Evolutionary conservation across 92 coral and sea anemone genomes (phyloP).

Genomic region (Blastomussa wellsi): DNA sequence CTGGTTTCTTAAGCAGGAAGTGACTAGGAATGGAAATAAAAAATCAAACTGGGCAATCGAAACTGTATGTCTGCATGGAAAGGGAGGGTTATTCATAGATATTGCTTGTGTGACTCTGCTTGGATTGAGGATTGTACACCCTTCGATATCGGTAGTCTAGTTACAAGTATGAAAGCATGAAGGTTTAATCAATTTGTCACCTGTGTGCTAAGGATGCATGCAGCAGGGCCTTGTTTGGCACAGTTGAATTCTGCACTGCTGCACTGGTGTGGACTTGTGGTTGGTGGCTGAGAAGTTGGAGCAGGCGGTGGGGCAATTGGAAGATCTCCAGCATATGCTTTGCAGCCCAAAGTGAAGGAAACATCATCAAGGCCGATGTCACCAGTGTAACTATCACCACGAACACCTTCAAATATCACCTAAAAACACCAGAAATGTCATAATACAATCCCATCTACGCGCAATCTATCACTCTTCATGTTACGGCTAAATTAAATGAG

Average conservation of each 20-base stretch:
- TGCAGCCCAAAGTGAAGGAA: slow-evolving; percentile 82
- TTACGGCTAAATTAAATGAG: not conserved
- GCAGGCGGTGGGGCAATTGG: slow-evolving; percentile 79
- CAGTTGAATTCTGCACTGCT: slow-evolving; percentile 93
- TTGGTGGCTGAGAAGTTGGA: slow-evolving; percentile 70
- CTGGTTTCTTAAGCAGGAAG: too few relatives aligned
- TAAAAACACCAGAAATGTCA: slow-evolving; percentile 12
- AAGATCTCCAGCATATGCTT: slow-evolving; percentile 55
- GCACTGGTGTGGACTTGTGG: slow-evolving; percentile 77
- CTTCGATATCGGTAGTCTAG: not conserved
- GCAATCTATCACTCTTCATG: not conserved
- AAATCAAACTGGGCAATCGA: not conserved
- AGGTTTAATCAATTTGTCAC: slow-evolving; percentile 15
- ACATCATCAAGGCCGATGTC: slow-evolving; percentile 95
- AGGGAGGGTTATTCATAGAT: too few relatives aligned
- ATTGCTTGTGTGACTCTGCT: not conserved
- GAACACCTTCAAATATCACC: slow-evolving; percentile 91
- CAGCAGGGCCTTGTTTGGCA: slow-evolving; percentile 78
- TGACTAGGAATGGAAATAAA: too few relatives aligned
- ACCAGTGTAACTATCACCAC: slow-evolving; percentile 91
- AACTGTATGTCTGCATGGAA: too few relatives aligned
- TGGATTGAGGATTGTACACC: not conserved
- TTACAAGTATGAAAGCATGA: not conserved
- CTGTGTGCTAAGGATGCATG: slow-evolving; percentile 81
- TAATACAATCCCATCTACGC: not conserved